These are phyloP conservation scores for Isurus oxyrinchus DNA, from an alignment of 2,113 vertebrate genomes.

Conservation along the genomic window DNA sequence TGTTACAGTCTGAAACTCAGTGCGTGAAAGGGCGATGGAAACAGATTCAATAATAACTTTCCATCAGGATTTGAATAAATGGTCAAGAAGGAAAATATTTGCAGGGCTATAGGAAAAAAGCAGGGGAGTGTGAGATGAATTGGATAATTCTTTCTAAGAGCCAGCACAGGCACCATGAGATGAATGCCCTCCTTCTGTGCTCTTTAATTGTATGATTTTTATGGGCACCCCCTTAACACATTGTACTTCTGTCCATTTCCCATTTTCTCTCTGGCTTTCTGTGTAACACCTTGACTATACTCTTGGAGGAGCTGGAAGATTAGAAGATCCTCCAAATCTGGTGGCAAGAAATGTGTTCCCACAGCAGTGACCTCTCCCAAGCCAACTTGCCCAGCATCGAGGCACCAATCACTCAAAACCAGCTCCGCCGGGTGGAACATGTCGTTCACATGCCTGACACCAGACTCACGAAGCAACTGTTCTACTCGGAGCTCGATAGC, in stretches of 20 bases:
- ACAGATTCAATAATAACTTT: neutral
- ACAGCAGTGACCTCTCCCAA: no score
- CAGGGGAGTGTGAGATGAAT: neutral
- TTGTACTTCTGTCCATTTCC: neutral
- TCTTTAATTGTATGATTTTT: neutral
- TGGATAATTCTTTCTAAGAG: neutral
- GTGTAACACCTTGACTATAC: no score
- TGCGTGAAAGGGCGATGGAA: neutral
- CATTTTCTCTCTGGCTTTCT: neutral
- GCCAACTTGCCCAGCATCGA: no score
- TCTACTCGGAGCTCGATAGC: no score
- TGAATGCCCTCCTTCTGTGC: neutral
- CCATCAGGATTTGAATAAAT: neutral
- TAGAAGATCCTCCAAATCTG: no score
- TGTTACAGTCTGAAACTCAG: neutral
- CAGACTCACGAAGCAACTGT: no score
- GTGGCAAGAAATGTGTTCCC: no score
- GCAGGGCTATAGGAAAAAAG: neutral
- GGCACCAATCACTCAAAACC: no score
- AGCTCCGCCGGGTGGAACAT: no score
- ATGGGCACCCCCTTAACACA: neutral
- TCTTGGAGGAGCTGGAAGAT: no score
- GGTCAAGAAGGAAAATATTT: neutral
- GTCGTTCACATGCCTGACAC: no score
- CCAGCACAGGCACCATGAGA: neutral